Percentiles rank a stretch among this genome's conserved stretches.
Conservation (phyloP, 2,888 invertebrate species). For the Lepidochrysops patricia region DNA sequence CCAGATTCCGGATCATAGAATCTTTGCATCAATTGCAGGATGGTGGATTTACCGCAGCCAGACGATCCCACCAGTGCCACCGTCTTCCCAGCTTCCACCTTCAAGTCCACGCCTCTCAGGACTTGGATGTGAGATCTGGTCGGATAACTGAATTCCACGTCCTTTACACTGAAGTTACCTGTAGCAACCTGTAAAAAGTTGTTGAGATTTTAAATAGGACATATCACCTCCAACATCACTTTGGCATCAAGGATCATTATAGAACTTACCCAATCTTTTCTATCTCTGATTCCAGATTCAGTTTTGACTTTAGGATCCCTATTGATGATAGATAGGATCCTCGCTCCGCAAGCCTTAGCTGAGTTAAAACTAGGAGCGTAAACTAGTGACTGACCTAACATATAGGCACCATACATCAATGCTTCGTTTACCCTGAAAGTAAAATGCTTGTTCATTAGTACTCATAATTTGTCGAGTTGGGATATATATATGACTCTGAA, state of each 20-base stretch:
- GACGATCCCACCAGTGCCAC: conserved; percentile 83
- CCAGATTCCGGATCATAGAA: conserved; percentile 85
- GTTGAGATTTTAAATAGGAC: background rate
- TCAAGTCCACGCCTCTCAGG: conserved; percentile 79
- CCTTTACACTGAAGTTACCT: conserved; percentile 79
- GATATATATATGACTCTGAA: too few species aligned
- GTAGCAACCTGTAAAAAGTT: conserved; percentile 58
- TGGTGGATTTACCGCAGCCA: conserved; percentile 88
- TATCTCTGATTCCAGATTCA: conserved; percentile 44
- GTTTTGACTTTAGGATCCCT: conserved; percentile 50
- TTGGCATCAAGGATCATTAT: background rate
- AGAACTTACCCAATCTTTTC: conserved; percentile 48
- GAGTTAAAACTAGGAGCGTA: conserved; percentile 85
- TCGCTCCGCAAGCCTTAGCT: conserved; percentile 70
- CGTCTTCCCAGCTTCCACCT: conserved; percentile 80
- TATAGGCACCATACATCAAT: conserved; percentile 84
- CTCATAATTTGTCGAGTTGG: too few species aligned
- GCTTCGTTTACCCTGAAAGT: conserved; percentile 79
- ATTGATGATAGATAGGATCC: conserved; percentile 48
- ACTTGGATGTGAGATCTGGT: conserved; percentile 81
- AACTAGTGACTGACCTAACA: conserved; percentile 84
- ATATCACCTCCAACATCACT: background rate
- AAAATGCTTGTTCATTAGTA: too few species aligned
- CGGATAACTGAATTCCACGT: conserved; percentile 87
- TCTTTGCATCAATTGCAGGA: conserved; percentile 84